These are phyloP conservation scores for Phyllostomus discolor DNA, from an alignment of 2,113 vertebrate species.

Conservation along the genomic window DNA sequence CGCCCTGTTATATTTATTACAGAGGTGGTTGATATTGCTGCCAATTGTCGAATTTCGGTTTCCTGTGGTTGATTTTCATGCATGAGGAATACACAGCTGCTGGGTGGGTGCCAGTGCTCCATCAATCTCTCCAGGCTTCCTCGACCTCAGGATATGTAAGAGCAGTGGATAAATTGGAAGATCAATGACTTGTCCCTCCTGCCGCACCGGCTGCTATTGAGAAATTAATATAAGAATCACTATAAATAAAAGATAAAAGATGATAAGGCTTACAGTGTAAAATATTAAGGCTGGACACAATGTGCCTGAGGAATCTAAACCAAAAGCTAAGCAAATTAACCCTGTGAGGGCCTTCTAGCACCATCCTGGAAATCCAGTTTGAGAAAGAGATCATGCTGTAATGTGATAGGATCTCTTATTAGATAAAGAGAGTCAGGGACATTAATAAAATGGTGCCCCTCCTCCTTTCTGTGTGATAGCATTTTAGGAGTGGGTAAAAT, in stretches of 20 bases:
- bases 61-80: constrained; percentile 83
- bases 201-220: constrained; percentile 82
- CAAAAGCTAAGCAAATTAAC: constrained; percentile 79
- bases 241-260: constrained; percentile 91
- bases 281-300: constrained; percentile 84
- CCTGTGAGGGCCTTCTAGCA: constrained; percentile 10
- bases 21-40: constrained; percentile 74
- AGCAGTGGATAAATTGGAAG: constrained; percentile 82
- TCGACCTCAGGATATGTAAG: constrained; percentile 80
- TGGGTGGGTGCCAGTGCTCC: constrained; percentile 70
- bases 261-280: constrained; percentile 82
- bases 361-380: background rate
- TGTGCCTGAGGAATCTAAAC: constrained; percentile 76
- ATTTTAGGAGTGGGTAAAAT: background rate
- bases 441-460: background rate
- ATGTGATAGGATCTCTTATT: background rate
- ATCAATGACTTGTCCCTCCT: constrained; percentile 85
- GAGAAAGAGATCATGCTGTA: background rate
- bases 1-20: constrained; percentile 81
- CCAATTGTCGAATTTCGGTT: constrained; percentile 79
- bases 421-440: background rate
- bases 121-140: constrained; percentile 79
- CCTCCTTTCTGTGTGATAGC: background rate
- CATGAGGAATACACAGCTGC: constrained; percentile 72
- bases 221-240: constrained; percentile 87